These are phyloP conservation scores for Psophia crepitans DNA, from an alignment of 2,113 vertebrate species.

Conservation along the genomic window DNA sequence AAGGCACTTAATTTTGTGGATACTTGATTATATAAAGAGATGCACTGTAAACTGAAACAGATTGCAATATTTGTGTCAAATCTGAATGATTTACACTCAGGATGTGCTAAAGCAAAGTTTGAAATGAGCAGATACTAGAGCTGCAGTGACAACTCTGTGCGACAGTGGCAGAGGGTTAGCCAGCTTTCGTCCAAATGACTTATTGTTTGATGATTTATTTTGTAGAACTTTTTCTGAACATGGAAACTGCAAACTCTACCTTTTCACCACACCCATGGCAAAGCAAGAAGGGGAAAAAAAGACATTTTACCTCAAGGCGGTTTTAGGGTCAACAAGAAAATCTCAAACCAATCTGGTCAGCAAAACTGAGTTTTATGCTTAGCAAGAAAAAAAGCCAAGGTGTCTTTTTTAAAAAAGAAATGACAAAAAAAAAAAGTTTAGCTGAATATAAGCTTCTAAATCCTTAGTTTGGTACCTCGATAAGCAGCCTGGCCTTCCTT, in stretches of 20 bases:
- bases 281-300: background rate
- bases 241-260: constrained; percentile 1
- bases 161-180: background rate
- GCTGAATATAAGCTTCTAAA: background rate
- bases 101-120: background rate
- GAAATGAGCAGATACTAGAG: background rate
- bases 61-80: background rate
- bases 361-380: background rate
- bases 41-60: background rate
- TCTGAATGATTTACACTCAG: background rate
- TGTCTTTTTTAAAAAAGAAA: background rate
- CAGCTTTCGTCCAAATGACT: background rate
- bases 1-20: background rate
- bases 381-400: background rate
- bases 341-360: background rate
- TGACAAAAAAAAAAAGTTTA: background rate
- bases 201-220: background rate
- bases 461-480: background rate
- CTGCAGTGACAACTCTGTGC: background rate
- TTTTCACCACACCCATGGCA: constrained; percentile 14
- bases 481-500: background rate
- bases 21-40: background rate
- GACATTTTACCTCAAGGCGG: background rate
- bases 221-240: background rate
- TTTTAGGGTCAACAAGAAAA: background rate